Evolutionary conservation across 1,140 invertebrate species (phyloP), one percentile per base, ranked within the genome.

Genomic region (Drosophila takahashii): DNA sequence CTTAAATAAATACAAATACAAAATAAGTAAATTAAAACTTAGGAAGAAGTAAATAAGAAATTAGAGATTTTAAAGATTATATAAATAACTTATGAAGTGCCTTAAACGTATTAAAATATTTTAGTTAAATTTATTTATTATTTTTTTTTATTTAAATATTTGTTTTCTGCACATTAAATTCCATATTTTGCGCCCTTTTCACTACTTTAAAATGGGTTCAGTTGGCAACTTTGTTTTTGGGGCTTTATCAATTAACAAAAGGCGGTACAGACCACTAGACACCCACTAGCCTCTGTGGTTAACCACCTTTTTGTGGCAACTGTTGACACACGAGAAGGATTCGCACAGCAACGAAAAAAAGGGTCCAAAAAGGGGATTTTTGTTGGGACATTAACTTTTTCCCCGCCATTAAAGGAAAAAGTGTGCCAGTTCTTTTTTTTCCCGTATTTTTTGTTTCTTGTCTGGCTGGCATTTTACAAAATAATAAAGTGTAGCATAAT

Each of bases 401-500:
- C 41, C 50, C 32, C 41, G 29, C 52, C 42, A 70, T 70, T 72
- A 70, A 50, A 72, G 18, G 36, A 16, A 44, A 66, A 69, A 67
- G 61, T 67, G 37, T 32, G 62, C 16, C 48, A 56, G 15, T 69
- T 69, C 16, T 50, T 67, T 69, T 22, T 13, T 37, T 22, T n/a
- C n/a, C n/a, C 11, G 18, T 10, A 59, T 65, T 65, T 51, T 53
- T 48, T 37, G 44, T 13, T 69, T 51, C 47, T 75, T 69, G 80
- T 45, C 41, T 67, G 42, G 48, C 48, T 67, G 66, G 62, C 48
- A 48, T 56, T 78, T 86, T 74, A 70, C 67, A 77, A 81, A 86
- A 86, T 81, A 85, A 86, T 85, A 85, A 86, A 86, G 81, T 70
- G 69, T 86, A 53, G 57, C 77, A 81, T 78, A 85, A 85, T 81